These are phyloP conservation scores for Pachycephala philippinensis DNA, from an alignment of 2,113 vertebrate species.

Conservation along the genomic window DNA sequence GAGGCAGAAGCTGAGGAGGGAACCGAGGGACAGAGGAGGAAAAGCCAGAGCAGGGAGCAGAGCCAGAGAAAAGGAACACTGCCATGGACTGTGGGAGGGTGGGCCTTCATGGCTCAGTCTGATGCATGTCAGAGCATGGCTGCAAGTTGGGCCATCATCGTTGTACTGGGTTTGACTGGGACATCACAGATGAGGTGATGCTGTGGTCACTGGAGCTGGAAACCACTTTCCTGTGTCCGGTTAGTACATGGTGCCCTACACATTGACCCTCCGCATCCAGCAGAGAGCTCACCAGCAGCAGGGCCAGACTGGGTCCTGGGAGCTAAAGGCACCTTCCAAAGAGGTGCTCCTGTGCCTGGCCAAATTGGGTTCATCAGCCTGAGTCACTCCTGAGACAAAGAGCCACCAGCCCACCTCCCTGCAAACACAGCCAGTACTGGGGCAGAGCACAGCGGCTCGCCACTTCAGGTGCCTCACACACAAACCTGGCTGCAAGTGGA, in stretches of 20 bases:
- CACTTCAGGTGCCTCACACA: not conserved
- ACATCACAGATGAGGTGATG: not conserved
- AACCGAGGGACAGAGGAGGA: not conserved
- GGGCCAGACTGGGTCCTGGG: not conserved
- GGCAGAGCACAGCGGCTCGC: accelerated
- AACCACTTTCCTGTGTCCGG: not conserved
- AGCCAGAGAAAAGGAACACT: not conserved
- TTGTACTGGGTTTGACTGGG: not conserved
- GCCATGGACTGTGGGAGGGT: not conserved
- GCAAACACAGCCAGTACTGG: not conserved
- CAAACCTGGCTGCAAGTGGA: not conserved
- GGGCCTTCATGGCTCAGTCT: not conserved
- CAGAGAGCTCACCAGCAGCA: not conserved
- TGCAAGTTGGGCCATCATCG: not conserved
- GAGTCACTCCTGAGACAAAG: not conserved
- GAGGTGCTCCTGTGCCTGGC: not conserved
- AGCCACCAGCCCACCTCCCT: not conserved
- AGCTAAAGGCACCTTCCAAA: not conserved
- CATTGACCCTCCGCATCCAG: not conserved
- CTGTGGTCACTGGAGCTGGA: not conserved
- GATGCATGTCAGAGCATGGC: not conserved
- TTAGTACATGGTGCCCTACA: not conserved
- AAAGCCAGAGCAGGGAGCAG: not conserved
- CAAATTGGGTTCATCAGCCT: not conserved
- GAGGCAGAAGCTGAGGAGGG: not conserved